Evolutionary conservation across 2,888 invertebrate genomes (phyloP), one percentile per base, ranked within the genome.

Genomic region (Philhelius pedissequus): DNA sequence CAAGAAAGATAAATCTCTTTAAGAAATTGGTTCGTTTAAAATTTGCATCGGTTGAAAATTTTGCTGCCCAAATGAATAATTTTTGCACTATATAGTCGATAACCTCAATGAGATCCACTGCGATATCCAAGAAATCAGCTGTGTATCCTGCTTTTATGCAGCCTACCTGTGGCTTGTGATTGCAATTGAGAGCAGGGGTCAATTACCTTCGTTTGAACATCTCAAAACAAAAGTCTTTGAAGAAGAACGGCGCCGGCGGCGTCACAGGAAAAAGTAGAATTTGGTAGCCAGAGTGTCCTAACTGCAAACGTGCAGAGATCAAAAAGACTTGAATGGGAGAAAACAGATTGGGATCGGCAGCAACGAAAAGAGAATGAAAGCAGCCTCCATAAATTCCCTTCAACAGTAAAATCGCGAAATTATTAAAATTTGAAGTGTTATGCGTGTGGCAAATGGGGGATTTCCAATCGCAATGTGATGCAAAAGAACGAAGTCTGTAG

Each of bases 1-100:
- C 69, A n/a, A 50, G 82, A 1, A 86, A 80, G n/a, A 79, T 86
- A 13, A 71, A 75, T 38, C 60, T 81, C 22, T 86, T 81, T 30
- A 52, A 52, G 30, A 52, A 27, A 52, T 15, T 52, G n/a, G 52
- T 52, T 4, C 52, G 52, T 4, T 52, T 52, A 30, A 52, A 30
- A 52, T 11, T 52, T 52, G 52, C 15, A n/a, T 52, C 30, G n/a
- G 15, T 6, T 9, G n/a, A 52, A 27, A 27, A 52, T n/a, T 52
- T 52, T 15, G 52, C 30, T 7, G 15, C 6, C 11, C 52, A 52
- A 52, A 27, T 52, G 8, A 52, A 52, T 52, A 52, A n/a, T 27
- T 27, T 52, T 30, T 52, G 52, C 11, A 52, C 52, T n/a, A n/a
- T 15, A 52, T 52, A 15, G 8, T 52, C 8, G 52, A 52, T 52